A percentile compares a stretch with the other conserved stretches of the same genome.
phyloP scores from a whole-genome alignment of 2,113 vertebrate genomes.

The Rhineura floridana region DNA sequence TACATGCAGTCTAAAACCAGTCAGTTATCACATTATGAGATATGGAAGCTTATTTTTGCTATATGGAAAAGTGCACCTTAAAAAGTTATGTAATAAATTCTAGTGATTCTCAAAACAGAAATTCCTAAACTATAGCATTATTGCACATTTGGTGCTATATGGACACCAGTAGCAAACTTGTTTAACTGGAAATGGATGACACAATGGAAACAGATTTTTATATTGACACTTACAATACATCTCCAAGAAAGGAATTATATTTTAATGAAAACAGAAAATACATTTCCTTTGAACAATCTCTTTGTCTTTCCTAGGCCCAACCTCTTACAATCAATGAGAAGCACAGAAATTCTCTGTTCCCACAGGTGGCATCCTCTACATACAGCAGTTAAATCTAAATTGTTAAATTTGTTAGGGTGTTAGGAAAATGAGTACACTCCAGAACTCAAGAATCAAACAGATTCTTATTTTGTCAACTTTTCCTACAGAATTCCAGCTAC shows the following conservation, averaged over 20 bases:
- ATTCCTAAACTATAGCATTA: conserved; percentile 73
- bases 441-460: conserved; percentile 67
- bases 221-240: conserved; percentile 81
- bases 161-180: conserved; percentile 78
- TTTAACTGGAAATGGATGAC: conserved; percentile 73
- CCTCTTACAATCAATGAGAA: conserved; percentile 66
- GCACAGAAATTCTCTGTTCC: conserved; percentile 60
- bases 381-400: conserved; percentile 71
- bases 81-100: conserved; percentile 82
- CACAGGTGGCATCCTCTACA: conserved; percentile 68
- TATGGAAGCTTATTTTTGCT: conserved; percentile 81
- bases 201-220: conserved; percentile 78
- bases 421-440: conserved; percentile 63
- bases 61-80: conserved; percentile 80
- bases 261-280: conserved; percentile 59
- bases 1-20: conserved; percentile 79
- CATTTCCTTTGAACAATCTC: conserved; percentile 53
- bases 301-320: conserved; percentile 66
- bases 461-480: conserved; percentile 70
- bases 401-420: conserved; percentile 66
- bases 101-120: conserved; percentile 83
- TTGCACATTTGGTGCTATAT: conserved; percentile 73
- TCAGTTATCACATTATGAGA: conserved; percentile 79
- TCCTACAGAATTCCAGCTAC: conserved; percentile 76
- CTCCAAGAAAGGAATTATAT: conserved; percentile 61